A percentile compares a stretch with the other conserved stretches of the same genome.
These are phyloP conservation scores for Sycophila sp. DNA, from an alignment of 1,140 invertebrate genomes.

Conservation along the genomic window DNA sequence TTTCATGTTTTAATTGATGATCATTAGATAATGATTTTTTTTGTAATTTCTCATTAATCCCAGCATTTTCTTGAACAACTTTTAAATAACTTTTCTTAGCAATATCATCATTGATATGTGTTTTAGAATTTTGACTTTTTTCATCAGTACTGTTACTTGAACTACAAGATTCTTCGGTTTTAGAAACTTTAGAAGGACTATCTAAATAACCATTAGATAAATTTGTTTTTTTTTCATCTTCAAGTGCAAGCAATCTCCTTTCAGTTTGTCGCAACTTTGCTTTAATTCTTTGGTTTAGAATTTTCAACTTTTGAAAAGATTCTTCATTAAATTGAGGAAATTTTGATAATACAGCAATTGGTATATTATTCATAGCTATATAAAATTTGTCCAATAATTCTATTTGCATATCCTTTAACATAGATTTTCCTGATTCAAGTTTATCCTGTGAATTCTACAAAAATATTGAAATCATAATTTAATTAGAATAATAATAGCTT, in stretches of 20 bases:
- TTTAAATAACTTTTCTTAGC: too few species aligned
- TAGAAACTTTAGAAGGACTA: not conserved
- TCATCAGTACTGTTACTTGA: not conserved
- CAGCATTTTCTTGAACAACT: not conserved
- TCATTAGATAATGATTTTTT: not conserved
- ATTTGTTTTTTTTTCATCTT: constrained; percentile 39
- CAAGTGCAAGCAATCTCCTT: constrained; percentile 31
- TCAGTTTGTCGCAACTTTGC: constrained; percentile 50
- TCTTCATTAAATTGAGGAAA: constrained; percentile 56
- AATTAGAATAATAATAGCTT: not conserved
- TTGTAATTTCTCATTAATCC: not conserved
- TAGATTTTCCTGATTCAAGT: constrained; percentile 40
- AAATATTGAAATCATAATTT: constrained; percentile 13
- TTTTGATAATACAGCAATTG: constrained; percentile 51
- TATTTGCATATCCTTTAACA: constrained; percentile 52
- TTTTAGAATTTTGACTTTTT: not conserved
- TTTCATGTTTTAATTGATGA: not conserved
- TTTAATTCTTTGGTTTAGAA: constrained; percentile 54
- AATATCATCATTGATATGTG: not conserved
- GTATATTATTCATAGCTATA: constrained; percentile 52
- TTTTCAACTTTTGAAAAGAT: constrained; percentile 51
- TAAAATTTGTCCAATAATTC: constrained; percentile 56
- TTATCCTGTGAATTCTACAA: constrained; percentile 48
- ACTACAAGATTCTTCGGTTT: not conserved
- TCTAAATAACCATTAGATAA: constrained; percentile 23